Percentiles rank a stretch among this genome's conserved stretches.
Evolutionary conservation across 2,797 vertebrate species (phyloP).

Genomic region (Mormyrops attenuatus): DNA sequence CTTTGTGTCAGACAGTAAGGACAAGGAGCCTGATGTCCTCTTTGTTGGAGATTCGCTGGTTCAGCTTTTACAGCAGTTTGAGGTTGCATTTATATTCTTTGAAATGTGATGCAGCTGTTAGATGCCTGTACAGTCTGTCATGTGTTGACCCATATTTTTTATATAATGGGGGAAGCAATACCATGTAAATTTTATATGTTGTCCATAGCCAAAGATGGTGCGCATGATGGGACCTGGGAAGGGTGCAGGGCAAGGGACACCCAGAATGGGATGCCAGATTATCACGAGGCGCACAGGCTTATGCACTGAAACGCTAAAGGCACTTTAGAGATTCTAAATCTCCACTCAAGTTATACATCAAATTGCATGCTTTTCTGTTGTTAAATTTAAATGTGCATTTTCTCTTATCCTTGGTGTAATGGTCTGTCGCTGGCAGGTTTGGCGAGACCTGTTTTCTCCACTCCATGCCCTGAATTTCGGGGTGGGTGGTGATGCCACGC

Average conservation of each 20-base stretch:
- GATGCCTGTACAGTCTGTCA: background rate
- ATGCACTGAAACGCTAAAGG: background rate
- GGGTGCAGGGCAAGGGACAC: background rate
- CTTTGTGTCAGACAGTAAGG: constrained; percentile 83
- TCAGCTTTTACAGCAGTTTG: constrained; percentile 83
- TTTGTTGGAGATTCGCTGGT: constrained; percentile 84
- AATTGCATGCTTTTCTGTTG: background rate
- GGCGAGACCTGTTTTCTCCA: constrained; percentile 86
- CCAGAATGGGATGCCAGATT: background rate
- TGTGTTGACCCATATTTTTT: background rate
- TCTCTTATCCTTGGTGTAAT: constrained; percentile 5
- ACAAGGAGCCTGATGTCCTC: constrained; percentile 85
- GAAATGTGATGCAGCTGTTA: background rate
- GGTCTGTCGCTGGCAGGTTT: constrained; percentile 62
- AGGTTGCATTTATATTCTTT: constrained; percentile 56
- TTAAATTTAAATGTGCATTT: background rate
- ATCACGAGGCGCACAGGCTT: background rate
- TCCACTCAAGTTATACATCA: background rate
- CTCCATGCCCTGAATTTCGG: constrained; percentile 87
- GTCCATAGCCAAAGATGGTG: background rate
- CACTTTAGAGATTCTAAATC: background rate
- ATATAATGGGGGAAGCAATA: background rate
- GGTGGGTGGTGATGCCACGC: constrained; percentile 78
- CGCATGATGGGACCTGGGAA: background rate
- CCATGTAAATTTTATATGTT: background rate